Conservation (phyloP, 1,140 invertebrate genomes). For the Neodiprion fabricii region DNA sequence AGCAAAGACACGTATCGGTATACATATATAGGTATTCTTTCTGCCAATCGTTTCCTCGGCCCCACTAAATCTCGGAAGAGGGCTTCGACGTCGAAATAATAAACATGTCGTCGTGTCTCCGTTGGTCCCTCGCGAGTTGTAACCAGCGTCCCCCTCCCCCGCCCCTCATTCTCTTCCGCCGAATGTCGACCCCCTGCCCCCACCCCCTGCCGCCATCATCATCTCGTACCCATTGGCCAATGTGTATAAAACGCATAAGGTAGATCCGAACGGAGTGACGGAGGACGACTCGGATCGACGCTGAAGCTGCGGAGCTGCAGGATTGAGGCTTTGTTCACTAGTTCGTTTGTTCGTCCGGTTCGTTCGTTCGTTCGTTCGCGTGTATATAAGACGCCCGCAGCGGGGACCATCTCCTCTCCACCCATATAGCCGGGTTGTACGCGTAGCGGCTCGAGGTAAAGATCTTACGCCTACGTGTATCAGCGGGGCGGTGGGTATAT, state of each 20-base stretch:
- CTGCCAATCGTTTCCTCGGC: background rate
- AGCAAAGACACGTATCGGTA: too few species aligned
- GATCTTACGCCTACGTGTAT: slow-evolving; percentile 4
- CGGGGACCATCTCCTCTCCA: background rate
- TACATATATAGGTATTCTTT: background rate
- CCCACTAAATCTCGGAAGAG: slow-evolving; percentile 31
- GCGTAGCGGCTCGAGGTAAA: background rate
- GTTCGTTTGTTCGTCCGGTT: background rate
- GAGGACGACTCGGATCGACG: background rate
- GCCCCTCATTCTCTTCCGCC: background rate
- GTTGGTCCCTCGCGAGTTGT: slow-evolving; percentile 15
- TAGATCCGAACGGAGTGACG: background rate
- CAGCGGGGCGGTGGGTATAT: background rate
- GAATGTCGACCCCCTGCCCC: background rate
- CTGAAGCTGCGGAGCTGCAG: background rate
- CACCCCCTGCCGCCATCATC: too few species aligned
- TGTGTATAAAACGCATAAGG: background rate
- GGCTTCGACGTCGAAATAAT: slow-evolving; percentile 38
- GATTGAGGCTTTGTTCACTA: background rate
- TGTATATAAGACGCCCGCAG: background rate
- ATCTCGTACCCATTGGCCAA: too few species aligned
- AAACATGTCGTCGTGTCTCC: slow-evolving; percentile 35
- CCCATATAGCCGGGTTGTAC: background rate
- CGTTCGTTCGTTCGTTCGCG: background rate
- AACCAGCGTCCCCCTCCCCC: background rate